phyloP scores from a whole-genome alignment of 2,888 invertebrate species.

The Troides helena region DNA sequence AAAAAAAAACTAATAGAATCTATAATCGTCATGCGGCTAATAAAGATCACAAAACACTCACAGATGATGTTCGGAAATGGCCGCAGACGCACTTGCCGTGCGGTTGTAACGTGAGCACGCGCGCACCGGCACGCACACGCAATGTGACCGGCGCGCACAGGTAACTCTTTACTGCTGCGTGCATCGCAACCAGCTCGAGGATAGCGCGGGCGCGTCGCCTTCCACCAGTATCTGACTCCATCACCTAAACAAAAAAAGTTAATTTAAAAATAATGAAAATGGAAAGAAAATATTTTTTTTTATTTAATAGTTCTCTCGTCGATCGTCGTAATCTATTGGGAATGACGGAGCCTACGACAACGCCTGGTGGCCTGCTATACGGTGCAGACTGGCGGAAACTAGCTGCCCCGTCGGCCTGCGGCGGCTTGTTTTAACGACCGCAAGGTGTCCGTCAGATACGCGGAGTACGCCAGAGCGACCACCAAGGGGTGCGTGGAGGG shows the following conservation, averaged over 20 bases:
- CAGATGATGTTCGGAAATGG: slow-evolving; percentile 33
- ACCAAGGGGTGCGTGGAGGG: no score
- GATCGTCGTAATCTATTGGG: no score
- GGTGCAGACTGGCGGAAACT: no score
- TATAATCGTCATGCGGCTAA: not conserved
- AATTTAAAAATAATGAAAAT: not conserved
- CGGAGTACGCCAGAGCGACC: no score
- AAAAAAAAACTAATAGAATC: no score
- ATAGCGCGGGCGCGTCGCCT: slow-evolving; percentile 56
- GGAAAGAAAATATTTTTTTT: not conserved
- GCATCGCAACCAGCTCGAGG: slow-evolving; percentile 50
- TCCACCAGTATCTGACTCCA: slow-evolving; percentile 50
- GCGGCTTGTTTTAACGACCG: no score
- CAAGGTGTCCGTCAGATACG: no score
- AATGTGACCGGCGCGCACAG: slow-evolving; percentile 50
- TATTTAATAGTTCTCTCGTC: not conserved
- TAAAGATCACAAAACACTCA: not conserved
- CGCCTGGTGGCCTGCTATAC: no score
- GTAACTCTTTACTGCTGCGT: slow-evolving; percentile 48
- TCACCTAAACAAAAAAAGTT: slow-evolving; percentile 43
- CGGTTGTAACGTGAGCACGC: slow-evolving; percentile 45
- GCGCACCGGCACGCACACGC: slow-evolving; percentile 48
- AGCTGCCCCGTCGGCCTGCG: no score
- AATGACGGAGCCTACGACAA: no score
- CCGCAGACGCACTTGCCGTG: slow-evolving; percentile 61